Base-by-base conservation (phyloP, 2,888 invertebrate species). In the Heliconius ismenius region DNA sequence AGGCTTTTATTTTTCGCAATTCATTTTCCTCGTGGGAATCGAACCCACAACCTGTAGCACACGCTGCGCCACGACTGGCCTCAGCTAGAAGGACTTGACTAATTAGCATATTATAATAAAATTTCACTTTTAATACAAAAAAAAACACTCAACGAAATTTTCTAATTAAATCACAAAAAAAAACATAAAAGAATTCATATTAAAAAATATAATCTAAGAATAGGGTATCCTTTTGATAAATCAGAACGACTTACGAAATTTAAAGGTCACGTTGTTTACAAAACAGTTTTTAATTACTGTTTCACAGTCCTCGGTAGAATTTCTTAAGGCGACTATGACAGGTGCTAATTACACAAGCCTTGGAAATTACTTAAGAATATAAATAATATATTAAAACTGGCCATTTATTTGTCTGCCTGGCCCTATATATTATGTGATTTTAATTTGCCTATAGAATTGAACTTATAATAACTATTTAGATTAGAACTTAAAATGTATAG, bases 251-350 rank as follows among this genome's bases (percentile, higher is more conserved):
- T 43, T 67, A 67, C 39, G 26, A 67, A 43, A 26, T 67, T 67
- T 54, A 70, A 70, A 70, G 69, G 69, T 54, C 69, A 69, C 10
- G 18, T 67, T 69, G 49, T 70, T 70, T 54, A 70, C 69, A 70
- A 70, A 49, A 54, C 54, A 54, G 69, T 28, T 54, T 32, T 58
- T 54, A 70, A 54, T 70, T 70, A 70, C 21, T 28, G 32, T 54
- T 70, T 54, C 21, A n/a, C 6, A 54, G 21, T 58, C 54, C 49
- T 54, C 21, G 69, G 32, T 21, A 32, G 32, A 28, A 70, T 21
- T 70, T 28, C 32, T 54, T 28, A 58, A 58, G 69, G 2, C n/a
- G 32, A 28, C n/a, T 70, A 70, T 70, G 54, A 70, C 69, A 49
- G 69, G 54, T 54, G 54, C 49, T 70, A 70, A 70, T 70, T 70